Conservation (phyloP, 2,797 vertebrate species). For the Mus caroli region DNA sequence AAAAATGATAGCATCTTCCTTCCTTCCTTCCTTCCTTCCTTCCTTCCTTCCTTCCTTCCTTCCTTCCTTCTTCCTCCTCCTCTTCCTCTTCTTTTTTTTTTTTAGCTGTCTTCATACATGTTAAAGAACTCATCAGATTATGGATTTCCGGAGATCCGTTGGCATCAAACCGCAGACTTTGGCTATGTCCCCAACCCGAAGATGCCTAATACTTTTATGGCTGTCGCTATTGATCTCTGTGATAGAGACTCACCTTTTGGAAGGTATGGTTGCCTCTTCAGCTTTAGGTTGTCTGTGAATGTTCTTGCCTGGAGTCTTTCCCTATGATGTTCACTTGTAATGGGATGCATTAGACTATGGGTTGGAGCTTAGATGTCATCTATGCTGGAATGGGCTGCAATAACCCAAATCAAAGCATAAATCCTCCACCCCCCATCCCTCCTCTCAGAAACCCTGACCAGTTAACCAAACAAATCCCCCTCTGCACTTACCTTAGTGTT, state of each 20-base stretch:
- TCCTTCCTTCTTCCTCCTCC: too few relatives aligned
- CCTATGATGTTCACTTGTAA: background rate
- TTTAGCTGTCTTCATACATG: conserved; percentile 85
- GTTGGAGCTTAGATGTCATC: background rate
- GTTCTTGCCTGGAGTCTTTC: background rate
- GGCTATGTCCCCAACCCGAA: conserved; percentile 92
- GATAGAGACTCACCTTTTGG: conserved; percentile 92
- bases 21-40: too few relatives aligned
- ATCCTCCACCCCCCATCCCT: background rate
- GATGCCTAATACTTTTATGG: conserved; percentile 96
- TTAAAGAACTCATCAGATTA: background rate
- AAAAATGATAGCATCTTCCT: conserved; percentile 8
- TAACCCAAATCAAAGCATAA: background rate
- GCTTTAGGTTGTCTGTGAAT: background rate
- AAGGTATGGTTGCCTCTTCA: conserved; percentile 86
- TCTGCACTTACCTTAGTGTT: background rate
- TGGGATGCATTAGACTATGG: background rate
- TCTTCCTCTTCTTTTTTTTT: background rate
- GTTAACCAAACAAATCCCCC: background rate
- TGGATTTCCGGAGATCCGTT: conserved; percentile 91
- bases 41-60: too few relatives aligned
- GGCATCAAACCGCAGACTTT: conserved; percentile 95
- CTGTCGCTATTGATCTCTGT: conserved; percentile 93
- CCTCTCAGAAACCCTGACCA: background rate
- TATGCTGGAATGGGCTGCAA: background rate